These are phyloP conservation scores for Bombus terrestris DNA, from an alignment of 1,140 invertebrate species.

Conservation along the genomic window DNA sequence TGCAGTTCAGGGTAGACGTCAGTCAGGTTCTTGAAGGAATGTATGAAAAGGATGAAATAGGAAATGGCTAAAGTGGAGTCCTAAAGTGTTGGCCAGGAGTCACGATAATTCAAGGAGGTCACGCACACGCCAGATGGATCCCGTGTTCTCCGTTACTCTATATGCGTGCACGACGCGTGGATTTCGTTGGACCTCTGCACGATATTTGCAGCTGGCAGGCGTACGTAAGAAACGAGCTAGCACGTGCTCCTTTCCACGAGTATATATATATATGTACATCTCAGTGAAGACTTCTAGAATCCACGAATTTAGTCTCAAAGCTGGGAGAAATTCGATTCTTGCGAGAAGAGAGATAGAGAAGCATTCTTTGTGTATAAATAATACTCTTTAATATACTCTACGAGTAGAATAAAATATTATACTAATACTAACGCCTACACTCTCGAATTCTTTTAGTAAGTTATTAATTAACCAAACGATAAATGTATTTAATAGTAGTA, in stretches of 20 bases:
- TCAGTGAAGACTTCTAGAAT: background rate
- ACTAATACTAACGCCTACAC: no score
- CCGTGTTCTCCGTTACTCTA: conserved; percentile 59
- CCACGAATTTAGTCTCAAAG: background rate
- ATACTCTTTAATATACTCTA: no score
- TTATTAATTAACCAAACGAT: no score
- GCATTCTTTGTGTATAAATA: no score
- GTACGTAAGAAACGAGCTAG: conserved; percentile 47
- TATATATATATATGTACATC: no score
- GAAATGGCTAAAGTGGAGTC: conserved; percentile 33
- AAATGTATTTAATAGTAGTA: no score
- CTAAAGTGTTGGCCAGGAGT: conserved; percentile 4
- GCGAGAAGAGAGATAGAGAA: background rate
- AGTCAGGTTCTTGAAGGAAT: background rate
- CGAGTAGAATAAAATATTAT: no score
- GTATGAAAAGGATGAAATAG: conserved; percentile 22
- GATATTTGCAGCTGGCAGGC: conserved; percentile 76
- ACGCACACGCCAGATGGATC: conserved; percentile 82
- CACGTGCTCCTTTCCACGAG: conserved; percentile 52
- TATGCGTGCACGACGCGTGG: conserved; percentile 56
- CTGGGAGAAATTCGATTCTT: background rate
- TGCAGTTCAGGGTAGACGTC: background rate
- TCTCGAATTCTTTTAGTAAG: no score
- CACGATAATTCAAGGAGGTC: conserved; percentile 80
- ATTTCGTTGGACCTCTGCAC: conserved; percentile 60